These are phyloP conservation scores for Hipparchia semele DNA, from an alignment of 2,888 invertebrate species.

Conservation along the genomic window DNA sequence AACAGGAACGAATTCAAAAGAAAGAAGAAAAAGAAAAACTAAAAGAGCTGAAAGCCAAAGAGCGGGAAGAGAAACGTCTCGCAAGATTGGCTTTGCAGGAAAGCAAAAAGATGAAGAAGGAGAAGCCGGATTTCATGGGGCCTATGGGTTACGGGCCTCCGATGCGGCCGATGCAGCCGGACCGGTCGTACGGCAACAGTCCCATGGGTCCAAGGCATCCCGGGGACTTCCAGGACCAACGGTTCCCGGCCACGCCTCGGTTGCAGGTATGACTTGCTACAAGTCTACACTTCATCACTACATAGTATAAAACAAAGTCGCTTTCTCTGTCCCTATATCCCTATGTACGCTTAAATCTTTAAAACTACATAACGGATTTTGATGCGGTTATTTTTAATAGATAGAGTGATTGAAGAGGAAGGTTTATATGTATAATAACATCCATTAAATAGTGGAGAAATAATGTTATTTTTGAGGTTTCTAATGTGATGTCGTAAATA, in stretches of 20 bases:
- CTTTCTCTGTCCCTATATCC: too few relatives aligned
- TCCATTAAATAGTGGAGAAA: too few relatives aligned
- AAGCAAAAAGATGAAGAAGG: slow-evolving; percentile 69
- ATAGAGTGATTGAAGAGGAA: too few relatives aligned
- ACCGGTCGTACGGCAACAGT: slow-evolving; percentile 31
- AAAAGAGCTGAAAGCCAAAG: slow-evolving; percentile 76
- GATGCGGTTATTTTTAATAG: too few relatives aligned
- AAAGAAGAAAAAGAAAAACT: slow-evolving; percentile 76
- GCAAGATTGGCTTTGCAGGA: slow-evolving; percentile 73
- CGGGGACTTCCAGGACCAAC: slow-evolving; percentile 52
- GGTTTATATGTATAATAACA: too few relatives aligned
- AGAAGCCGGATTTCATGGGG: slow-evolving; percentile 53
- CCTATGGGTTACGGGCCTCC: slow-evolving; percentile 49
- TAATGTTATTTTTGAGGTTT: too few relatives aligned
- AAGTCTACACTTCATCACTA: too few relatives aligned
- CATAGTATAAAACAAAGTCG: too few relatives aligned
- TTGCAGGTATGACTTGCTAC: slow-evolving; percentile 36
- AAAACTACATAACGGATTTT: too few relatives aligned
- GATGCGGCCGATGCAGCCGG: slow-evolving; percentile 40
- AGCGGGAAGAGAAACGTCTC: slow-evolving; percentile 72
- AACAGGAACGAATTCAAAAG: slow-evolving; percentile 74
- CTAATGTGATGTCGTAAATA: too few relatives aligned
- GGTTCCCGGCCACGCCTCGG: slow-evolving; percentile 58
- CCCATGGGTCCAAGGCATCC: slow-evolving; percentile 35
- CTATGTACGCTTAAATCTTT: too few relatives aligned